phyloP scores from a whole-genome alignment of 2,113 vertebrate genomes.

The Gallinago paraguaiae region DNA sequence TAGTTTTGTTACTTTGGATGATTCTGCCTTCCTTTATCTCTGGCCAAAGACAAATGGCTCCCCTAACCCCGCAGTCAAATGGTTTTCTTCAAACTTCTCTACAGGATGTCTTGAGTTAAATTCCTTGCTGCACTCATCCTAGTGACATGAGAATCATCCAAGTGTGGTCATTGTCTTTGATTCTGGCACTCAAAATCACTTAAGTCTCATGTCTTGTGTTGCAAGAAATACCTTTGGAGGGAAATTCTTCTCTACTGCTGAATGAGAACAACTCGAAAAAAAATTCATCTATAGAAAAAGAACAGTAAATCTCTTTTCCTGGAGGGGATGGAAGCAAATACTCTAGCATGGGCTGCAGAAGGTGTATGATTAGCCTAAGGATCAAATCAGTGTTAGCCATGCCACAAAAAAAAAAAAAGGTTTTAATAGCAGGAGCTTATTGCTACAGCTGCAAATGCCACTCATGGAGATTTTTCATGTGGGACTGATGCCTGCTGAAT shows the following conservation, averaged over 20 bases:
- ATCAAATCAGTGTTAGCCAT: background rate
- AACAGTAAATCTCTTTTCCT: background rate
- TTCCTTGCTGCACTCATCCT: background rate
- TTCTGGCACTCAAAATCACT: background rate
- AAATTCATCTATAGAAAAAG: accelerated
- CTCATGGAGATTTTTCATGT: background rate
- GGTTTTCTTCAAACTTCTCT: background rate
- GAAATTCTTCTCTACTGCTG: background rate
- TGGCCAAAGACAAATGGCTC: background rate
- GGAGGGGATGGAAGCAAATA: background rate
- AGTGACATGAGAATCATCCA: background rate
- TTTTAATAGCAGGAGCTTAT: background rate
- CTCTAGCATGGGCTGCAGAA: background rate
- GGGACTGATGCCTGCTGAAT: background rate
- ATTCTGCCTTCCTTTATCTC: background rate
- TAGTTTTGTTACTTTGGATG: background rate
- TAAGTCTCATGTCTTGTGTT: background rate
- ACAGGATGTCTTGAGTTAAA: background rate
- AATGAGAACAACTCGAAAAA: background rate
- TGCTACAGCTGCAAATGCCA: background rate
- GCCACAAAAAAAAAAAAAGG: background rate
- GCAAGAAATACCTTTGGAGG: background rate
- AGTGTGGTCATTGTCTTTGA: background rate
- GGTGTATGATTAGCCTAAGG: background rate
- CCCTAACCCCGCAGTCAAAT: background rate